phyloP scores from a whole-genome alignment of 2,113 vertebrate genomes.

The Salminus brasiliensis region DNA sequence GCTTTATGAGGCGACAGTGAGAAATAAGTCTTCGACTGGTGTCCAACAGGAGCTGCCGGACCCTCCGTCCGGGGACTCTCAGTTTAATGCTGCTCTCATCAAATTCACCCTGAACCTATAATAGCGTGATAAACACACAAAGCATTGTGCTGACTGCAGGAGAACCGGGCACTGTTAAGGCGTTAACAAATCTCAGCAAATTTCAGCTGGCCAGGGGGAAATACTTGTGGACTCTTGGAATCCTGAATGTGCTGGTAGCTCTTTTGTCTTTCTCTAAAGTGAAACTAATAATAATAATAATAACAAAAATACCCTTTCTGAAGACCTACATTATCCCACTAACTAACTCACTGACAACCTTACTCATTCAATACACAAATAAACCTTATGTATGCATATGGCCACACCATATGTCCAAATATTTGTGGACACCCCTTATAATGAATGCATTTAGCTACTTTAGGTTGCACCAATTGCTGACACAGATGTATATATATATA shows the following conservation, averaged over 20 bases:
- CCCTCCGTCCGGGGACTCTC: not conserved
- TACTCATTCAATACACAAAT: too few species aligned
- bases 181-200: slow-evolving; percentile 7
- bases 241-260: not conserved
- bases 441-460: too few species aligned
- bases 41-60: not conserved
- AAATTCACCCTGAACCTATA: slow-evolving; percentile 1
- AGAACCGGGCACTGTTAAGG: not conserved
- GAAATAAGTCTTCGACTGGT: not conserved
- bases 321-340: too few species aligned
- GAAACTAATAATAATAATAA: not conserved
- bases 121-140: slow-evolving; percentile 20
- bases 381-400: not conserved
- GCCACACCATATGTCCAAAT: too few species aligned
- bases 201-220: not conserved
- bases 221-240: not conserved
- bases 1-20: not conserved
- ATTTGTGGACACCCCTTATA: too few species aligned
- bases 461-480: too few species aligned
- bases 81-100: slow-evolving; percentile 14
- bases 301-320: not conserved
- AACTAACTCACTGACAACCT: too few species aligned
- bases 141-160: slow-evolving; percentile 26
- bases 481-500: too few species aligned
- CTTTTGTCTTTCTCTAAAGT: not conserved